A percentile compares a stretch with the other conserved stretches of the same genome.
phyloP scores from a whole-genome alignment of 2,113 vertebrate genomes.

The Xyliphius kryptos region DNA sequence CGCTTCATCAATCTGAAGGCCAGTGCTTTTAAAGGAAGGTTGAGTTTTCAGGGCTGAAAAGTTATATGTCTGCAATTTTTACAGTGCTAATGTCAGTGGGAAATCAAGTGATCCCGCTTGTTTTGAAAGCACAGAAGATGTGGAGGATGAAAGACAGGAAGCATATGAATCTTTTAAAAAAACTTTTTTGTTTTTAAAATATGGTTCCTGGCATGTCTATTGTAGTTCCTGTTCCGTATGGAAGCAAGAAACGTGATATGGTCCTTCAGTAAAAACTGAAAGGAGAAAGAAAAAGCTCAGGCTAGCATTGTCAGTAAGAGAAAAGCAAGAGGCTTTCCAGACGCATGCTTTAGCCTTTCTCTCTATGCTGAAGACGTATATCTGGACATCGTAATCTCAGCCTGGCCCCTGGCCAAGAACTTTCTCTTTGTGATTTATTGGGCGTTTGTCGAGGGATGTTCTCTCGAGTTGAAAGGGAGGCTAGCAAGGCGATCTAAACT shows the following conservation, averaged over 20 bases:
- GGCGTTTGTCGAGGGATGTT: constrained; percentile 31
- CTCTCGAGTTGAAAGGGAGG: constrained; percentile 9
- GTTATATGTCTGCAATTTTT: constrained; percentile 16
- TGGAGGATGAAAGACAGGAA: constrained; percentile 22
- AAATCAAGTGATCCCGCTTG: constrained; percentile 5
- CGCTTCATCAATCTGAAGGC: constrained; percentile 27
- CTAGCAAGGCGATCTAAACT: no score
- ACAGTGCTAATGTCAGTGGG: constrained; percentile 4
- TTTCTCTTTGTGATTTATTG: constrained; percentile 38
- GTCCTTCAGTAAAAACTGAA: constrained; percentile 6
- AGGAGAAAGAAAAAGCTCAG: constrained; percentile 4
- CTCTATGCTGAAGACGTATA: no score
- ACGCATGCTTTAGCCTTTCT: no score
- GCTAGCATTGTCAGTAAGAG: constrained; percentile 15
- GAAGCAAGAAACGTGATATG: constrained; percentile 15
- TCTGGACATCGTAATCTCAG: constrained; percentile 42
- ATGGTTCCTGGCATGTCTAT: constrained; percentile 1
- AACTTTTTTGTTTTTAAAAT: constrained; percentile 18
- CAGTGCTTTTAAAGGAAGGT: no score
- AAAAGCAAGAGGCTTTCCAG: constrained; percentile 33
- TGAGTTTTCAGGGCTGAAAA: constrained; percentile 16
- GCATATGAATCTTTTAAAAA: no score
- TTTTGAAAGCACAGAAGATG: constrained; percentile 11
- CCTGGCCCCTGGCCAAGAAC: constrained; percentile 38
- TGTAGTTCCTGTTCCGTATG: constrained; percentile 15